Evolutionary conservation across 2,113 vertebrate genomes (phyloP), one percentile per base, ranked within the genome.

Genomic region (Aspiorhynchus laticeps): DNA sequence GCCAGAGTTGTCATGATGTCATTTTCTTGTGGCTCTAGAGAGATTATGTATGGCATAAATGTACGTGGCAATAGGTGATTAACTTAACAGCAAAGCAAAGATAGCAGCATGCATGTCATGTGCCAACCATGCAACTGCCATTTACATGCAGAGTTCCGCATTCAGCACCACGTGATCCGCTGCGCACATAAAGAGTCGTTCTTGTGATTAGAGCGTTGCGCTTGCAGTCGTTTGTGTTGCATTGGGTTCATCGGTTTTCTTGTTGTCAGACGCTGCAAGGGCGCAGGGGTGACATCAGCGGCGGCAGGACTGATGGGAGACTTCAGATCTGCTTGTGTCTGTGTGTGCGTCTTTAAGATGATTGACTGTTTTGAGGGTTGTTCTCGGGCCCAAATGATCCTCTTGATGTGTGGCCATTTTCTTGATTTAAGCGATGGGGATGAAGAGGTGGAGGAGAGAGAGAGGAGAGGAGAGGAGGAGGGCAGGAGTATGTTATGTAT

Each of bases 341-440:
- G 76, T 85, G 81, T 85, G 61, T n/a, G 76, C 53, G 85, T 33
- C 69, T 80, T 63, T 83, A 86, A 82, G 76, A 80, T 91, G 89
- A 90, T 80, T 86, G 89, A 91, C 86, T 87, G 87, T 88, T 88
- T 84, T 78, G 89, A 88, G 91, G 90, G 91, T 92, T 94, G 91
- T 91, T 93, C 91, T 93, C 93, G 89, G 92, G 91, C 91, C 92
- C 92, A 94, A 94, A 94, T 95, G 93, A 94, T 94, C 93, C 92
- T 91, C 92, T 91, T 95, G 93, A 95, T 94, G 92, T 88, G 92
- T 92, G 91, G 92, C 93, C 93, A 94, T 94, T 94, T 93, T 90
- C 91, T 92, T 95, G 93, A 94, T 94, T 95, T 94, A 94, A 93
- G 89, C 92, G 91, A 88, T 91, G 84, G 86, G 90, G 90, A 90